Conservation (phyloP, 2,797 vertebrate genomes). For the Pangasius krempfi region DNA sequence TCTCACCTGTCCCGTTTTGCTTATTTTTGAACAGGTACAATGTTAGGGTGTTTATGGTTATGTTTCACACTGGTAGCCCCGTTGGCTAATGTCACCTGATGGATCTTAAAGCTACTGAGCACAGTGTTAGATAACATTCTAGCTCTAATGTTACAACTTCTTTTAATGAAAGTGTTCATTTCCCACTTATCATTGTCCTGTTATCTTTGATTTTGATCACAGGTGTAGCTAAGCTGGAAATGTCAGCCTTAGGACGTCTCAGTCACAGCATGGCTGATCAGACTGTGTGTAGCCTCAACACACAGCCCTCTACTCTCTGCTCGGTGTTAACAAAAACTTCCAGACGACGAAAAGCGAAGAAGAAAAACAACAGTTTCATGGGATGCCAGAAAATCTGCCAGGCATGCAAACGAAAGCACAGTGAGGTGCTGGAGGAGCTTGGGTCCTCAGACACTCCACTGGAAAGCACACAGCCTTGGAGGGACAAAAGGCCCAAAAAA, state of each 20-base stretch:
- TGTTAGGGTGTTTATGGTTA: background rate
- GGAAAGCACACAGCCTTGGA: background rate
- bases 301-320: background rate
- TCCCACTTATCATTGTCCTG: background rate
- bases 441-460: background rate
- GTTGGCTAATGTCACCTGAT: background rate
- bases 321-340: conserved; percentile 3
- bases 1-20: too few species aligned
- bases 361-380: background rate
- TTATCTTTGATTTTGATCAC: background rate
- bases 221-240: conserved; percentile 24
- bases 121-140: background rate
- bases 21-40: background rate
- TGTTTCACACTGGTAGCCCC: background rate
- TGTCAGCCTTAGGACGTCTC: conserved; percentile 18
- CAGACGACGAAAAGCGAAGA: conserved; percentile 5
- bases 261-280: background rate
- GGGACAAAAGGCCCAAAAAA: conserved; percentile 39
- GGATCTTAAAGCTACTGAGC: background rate
- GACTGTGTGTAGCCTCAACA: background rate
- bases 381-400: background rate
- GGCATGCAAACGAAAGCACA: conserved; percentile 29
- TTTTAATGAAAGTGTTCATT: background rate
- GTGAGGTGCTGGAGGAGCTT: conserved; percentile 7
- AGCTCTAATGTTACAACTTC: too few species aligned